Evolutionary conservation across 2,888 invertebrate genomes (phyloP), one percentile per base, ranked within the genome.

Genomic region (Apotomis betuletana): DNA sequence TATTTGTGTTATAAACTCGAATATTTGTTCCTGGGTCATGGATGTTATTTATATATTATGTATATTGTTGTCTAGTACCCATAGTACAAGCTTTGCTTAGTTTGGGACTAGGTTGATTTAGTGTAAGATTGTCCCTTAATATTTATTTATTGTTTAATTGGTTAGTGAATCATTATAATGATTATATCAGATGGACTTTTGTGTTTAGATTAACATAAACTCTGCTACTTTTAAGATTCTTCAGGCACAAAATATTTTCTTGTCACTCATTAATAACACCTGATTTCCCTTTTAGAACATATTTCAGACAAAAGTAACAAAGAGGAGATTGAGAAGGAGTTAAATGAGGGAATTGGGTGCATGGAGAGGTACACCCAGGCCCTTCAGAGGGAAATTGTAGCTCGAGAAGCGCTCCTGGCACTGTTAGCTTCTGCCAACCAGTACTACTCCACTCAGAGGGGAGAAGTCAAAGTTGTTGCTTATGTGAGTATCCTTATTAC

Each of bases 401-500:
- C 97, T 61, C 94, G 98, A 75, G 96, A 95, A 77, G 94, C 96
- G 3, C 93, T 99, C 62, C 92, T 98, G 67, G 96, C 96, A 5
- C 89, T 97, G 51, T 89, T 99, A 62, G 95, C 96, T 69, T 96
- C 97, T 59, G 97, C 98, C 4, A 96, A 97, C 80, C 95, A 96
- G 74, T 98, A 97, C 89, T 97, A 98, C 85, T 96, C 97, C 55
- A 97, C 96, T 15, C 99, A 99, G 86, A 94, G 97, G 74, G 97
- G 97, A 5, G 99, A 99, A 93, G 99, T 99, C 12, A 98, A 98
- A 94, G 96, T 99, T 75, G 99, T 99, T 41, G 97, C 97, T 73
- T 98, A 97, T 94, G 99, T 98, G 90, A 96, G 97, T 95, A 73
- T 10, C 12, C 15, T 44, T 54, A 0, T 6, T 3, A 41, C 6